phyloP scores from a whole-genome alignment of 2,113 vertebrate species.

The Columba livia region DNA sequence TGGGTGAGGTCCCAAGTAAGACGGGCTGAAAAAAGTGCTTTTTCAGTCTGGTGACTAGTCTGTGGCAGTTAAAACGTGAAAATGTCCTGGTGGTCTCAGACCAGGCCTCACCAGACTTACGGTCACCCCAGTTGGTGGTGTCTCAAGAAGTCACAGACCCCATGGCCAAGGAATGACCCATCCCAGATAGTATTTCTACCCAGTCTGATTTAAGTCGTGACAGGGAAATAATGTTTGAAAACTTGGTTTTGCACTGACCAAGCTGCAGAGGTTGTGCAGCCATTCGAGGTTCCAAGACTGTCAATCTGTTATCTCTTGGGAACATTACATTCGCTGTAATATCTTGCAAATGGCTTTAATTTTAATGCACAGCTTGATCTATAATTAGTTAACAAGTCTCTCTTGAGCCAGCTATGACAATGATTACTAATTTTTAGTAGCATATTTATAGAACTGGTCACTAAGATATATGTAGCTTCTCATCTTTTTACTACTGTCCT shows the following conservation, averaged over 20 bases:
- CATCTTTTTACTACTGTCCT: conserved; percentile 13
- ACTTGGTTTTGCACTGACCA: not conserved
- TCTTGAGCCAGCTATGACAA: conserved; percentile 15
- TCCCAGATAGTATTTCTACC: not conserved
- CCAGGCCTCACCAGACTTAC: not conserved
- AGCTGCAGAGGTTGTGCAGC: not conserved
- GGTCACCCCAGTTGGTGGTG: not conserved
- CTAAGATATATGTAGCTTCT: conserved; percentile 31
- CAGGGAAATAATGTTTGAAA: not conserved
- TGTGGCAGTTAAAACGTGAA: not conserved
- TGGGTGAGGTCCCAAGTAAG: not conserved
- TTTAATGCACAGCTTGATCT: conserved; percentile 29
- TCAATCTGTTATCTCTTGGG: not conserved
- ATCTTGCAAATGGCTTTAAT: conserved; percentile 37
- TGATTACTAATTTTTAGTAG: conserved; percentile 29
- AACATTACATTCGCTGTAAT: not conserved
- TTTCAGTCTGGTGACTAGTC: not conserved
- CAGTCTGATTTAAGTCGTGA: not conserved
- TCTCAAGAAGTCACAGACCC: not conserved
- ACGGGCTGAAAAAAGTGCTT: not conserved
- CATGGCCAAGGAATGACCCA: not conserved
- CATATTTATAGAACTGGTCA: conserved; percentile 54
- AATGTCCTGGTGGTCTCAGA: not conserved
- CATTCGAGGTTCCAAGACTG: not conserved
- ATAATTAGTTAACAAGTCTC: conserved; percentile 44